These are phyloP conservation scores for Noctua pronuba DNA, from an alignment of 2,888 invertebrate species.

Conservation along the genomic window DNA sequence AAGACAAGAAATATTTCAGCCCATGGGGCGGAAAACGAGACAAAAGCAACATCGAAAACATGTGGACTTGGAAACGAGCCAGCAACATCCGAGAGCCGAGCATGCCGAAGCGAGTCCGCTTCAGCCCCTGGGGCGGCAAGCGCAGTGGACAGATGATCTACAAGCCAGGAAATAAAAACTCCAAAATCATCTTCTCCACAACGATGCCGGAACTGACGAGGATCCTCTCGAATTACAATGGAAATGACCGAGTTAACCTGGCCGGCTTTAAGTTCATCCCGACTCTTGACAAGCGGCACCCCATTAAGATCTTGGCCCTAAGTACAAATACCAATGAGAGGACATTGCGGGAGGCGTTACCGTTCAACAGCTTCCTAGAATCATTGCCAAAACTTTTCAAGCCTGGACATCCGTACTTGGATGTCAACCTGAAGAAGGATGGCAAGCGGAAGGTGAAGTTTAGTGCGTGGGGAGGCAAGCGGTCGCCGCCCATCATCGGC, in stretches of 20 bases:
- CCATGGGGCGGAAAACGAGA: constrained; percentile 87
- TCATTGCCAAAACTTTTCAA: constrained; percentile 80
- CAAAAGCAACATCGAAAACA: constrained; percentile 73
- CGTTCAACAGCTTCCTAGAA: constrained; percentile 81
- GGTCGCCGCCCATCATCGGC: constrained; percentile 87
- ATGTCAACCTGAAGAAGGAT: constrained; percentile 84
- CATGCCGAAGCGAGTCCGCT: constrained; percentile 87
- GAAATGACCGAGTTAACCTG: constrained; percentile 71
- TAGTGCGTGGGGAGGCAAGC: constrained; percentile 87
- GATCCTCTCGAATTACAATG: constrained; percentile 80
- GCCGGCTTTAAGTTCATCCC: constrained; percentile 82
- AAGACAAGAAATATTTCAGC: constrained; percentile 84
- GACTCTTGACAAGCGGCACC: constrained; percentile 79
- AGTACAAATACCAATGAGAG: constrained; percentile 77
- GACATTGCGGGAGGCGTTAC: constrained; percentile 78
- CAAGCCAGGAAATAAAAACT: constrained; percentile 80
- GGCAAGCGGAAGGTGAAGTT: constrained; percentile 88
- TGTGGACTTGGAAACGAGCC: constrained; percentile 86
- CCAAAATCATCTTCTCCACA: constrained; percentile 82
- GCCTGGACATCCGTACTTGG: constrained; percentile 83
- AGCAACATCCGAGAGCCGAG: constrained; percentile 81
- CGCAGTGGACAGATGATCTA: constrained; percentile 84
- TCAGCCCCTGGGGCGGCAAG: constrained; percentile 88
- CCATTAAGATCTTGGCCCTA: constrained; percentile 81
- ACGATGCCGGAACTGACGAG: constrained; percentile 82